Percentiles rank a stretch among this genome's conserved stretches.
Conservation (phyloP, 64 coral and sea anemone species). For the Pachyseris speciosa region DNA sequence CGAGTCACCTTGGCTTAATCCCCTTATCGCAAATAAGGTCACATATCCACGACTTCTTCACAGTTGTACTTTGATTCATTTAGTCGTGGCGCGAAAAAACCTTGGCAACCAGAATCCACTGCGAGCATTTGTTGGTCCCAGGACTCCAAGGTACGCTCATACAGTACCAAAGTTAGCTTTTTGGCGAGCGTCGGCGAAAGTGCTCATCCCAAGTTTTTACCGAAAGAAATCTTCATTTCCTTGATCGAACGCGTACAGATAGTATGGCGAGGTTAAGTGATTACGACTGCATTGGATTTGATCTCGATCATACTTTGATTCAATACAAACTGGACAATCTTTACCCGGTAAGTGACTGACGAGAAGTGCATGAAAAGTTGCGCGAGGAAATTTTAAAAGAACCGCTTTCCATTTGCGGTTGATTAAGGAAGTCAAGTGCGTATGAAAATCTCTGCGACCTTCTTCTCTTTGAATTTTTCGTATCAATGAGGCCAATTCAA, state of each 20-base stretch:
- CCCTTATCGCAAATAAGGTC: no score
- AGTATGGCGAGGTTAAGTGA: slow-evolving; percentile 82
- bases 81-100: not conserved
- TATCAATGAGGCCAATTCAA: no score
- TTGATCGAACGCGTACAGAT: not conserved
- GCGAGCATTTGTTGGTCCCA: not conserved
- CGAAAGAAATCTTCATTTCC: not conserved
- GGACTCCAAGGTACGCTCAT: no score
- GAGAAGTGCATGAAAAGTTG: not conserved
- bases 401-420: no score
- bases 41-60: no score
- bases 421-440: no score
- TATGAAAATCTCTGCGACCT: no score
- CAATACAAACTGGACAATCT: slow-evolving; percentile 91
- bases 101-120: not conserved
- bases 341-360: slow-evolving; percentile 76
- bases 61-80: no score
- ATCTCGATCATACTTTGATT: slow-evolving; percentile 97
- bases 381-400: not conserved
- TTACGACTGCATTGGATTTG: slow-evolving; percentile 94
- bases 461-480: no score
- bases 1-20: no score
- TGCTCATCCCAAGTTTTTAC: not conserved
- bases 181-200: no score
- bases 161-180: no score